These are phyloP conservation scores for Calycopis cecrops DNA, from an alignment of 1,140 invertebrate species.

Conservation along the genomic window DNA sequence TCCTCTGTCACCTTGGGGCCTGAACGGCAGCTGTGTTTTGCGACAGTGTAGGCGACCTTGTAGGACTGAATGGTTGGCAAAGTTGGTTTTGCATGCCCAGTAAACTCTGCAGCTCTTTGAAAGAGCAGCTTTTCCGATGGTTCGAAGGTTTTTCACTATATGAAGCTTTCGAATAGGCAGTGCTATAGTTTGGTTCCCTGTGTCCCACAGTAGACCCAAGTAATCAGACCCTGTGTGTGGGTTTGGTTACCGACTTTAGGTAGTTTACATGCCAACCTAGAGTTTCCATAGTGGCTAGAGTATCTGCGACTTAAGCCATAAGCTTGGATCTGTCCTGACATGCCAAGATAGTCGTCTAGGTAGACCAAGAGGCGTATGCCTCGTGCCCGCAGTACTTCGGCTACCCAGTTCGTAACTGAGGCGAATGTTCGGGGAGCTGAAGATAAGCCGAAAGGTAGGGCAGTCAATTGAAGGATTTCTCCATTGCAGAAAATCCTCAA, in stretches of 20 bases:
- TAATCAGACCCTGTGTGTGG: conserved; percentile 29
- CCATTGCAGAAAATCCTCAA: conserved; percentile 25
- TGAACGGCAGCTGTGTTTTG: conserved; percentile 15
- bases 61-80: conserved; percentile 18
- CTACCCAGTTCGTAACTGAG: conserved; percentile 31
- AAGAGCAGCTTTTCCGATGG: conserved; percentile 7
- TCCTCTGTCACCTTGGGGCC: too few species aligned
- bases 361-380: conserved; percentile 32
- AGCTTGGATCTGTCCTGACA: conserved; percentile 13
- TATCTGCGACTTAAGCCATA: conserved; percentile 18
- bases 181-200: conserved; percentile 1
- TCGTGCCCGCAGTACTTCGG: conserved; percentile 23
- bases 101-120: conserved; percentile 16
- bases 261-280: conserved; percentile 40
- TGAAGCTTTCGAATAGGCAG: conserved; percentile 1
- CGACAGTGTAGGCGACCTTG: conserved; percentile 17
- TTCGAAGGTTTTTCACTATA: conserved; percentile 14
- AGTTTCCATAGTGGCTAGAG: conserved; percentile 19
- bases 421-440: conserved; percentile 29
- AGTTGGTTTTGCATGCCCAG: conserved; percentile 21
- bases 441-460: conserved; percentile 26
- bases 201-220: conserved; percentile 37
- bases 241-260: conserved; percentile 27
- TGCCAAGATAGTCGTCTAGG: conserved; percentile 34
- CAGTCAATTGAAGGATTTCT: conserved; percentile 27